Evolutionary conservation across 2,888 invertebrate species (phyloP).

Genomic region (Sinhomidia bicolor): DNA sequence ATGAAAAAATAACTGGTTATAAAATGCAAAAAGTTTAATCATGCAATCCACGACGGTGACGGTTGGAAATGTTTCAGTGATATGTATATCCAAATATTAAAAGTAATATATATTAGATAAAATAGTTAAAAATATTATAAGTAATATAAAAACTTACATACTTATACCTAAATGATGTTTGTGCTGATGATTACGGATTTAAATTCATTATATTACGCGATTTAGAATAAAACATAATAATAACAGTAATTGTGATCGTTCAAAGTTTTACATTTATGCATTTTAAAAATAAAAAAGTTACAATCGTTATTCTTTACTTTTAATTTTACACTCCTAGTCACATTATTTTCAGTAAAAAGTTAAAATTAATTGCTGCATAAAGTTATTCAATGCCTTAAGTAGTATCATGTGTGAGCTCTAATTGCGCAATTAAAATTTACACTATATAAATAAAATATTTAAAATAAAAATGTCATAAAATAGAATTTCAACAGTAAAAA

Average conservation of each 20-base stretch:
- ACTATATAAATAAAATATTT: background rate
- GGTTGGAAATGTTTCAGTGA: slow-evolving; percentile 8
- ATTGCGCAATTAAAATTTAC: background rate
- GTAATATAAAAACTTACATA: background rate
- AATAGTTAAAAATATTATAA: background rate
- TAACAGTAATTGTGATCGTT: slow-evolving; percentile 16
- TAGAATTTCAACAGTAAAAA: background rate
- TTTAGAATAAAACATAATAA: background rate
- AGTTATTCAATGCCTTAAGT: too few relatives aligned
- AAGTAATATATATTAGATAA: background rate
- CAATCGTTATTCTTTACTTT: background rate
- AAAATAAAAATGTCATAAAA: background rate
- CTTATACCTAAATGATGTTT: background rate
- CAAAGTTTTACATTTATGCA: slow-evolving; percentile 19
- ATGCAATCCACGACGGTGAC: background rate
- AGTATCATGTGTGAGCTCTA: background rate
- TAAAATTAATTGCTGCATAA: background rate
- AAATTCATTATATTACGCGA: background rate
- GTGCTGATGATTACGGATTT: background rate
- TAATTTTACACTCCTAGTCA: background rate
- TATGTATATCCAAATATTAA: slow-evolving; percentile 21
- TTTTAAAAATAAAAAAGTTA: slow-evolving; percentile 1
- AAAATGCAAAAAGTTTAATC: slow-evolving; percentile 17
- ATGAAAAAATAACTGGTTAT: background rate
- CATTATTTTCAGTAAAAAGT: background rate